Conservation (phyloP, 2,797 vertebrate species). For the Leptoclinus maculatus region DNA sequence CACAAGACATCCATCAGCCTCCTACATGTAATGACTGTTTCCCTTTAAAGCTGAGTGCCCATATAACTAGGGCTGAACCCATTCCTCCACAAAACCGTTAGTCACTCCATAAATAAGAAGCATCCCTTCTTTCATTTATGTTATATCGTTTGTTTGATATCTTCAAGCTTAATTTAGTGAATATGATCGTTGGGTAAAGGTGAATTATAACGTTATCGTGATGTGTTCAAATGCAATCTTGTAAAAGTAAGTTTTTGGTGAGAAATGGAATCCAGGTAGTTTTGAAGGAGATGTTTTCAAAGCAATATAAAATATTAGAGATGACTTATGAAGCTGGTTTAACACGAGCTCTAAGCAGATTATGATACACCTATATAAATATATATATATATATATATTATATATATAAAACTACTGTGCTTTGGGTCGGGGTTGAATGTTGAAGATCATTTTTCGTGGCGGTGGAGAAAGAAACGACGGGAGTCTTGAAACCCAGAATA, state of each 20-base stretch:
- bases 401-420: background rate
- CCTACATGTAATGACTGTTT: background rate
- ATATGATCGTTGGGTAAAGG: background rate
- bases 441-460: too few species aligned
- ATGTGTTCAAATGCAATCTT: background rate
- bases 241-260: background rate
- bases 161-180: background rate
- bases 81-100: background rate
- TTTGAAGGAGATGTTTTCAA: background rate
- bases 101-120: background rate
- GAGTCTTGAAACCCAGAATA: too few species aligned
- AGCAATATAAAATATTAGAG: too few species aligned
- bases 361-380: too few species aligned
- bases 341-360: too few species aligned
- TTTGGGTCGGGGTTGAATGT: too few species aligned
- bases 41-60: background rate
- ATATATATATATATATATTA: too few species aligned
- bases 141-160: background rate
- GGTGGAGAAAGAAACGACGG: too few species aligned
- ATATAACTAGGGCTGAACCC: background rate
- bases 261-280: too few species aligned
- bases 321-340: too few species aligned
- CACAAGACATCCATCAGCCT: background rate
- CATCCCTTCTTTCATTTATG: background rate
- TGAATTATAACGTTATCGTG: too few species aligned